Base-by-base conservation (phyloP, 2,113 vertebrate species). In the Pelvicachromis taeniatus region DNA sequence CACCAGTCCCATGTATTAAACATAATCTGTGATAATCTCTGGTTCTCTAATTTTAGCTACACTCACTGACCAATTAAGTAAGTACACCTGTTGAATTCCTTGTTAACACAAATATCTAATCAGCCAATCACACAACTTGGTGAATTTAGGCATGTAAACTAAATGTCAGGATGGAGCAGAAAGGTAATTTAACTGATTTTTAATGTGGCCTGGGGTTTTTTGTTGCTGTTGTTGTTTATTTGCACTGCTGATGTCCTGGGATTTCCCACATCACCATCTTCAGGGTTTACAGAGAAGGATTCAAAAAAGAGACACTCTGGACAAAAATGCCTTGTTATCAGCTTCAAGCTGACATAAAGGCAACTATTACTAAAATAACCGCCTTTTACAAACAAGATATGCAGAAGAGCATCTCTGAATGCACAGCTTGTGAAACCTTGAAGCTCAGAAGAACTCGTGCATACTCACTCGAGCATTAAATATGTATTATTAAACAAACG, bases 271-370 rank as follows among this genome's bases (percentile, higher is more conserved):
- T 31, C 29, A 31, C 4, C 29, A 31, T 31, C 29, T 31, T 31
- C 29, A 31, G 29, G 29, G 29, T 63, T 63, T n/a, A n/a, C 2
- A 63, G 31, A 63, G 3, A 63, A 63, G 35, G 35, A 9, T 17
- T 63, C 1, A n/a, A 63, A 63, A 63, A 63, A 63, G 31, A 38
- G 59, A 63, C 0, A 0, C 59, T 63, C 17, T 63, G 59, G 59
- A 38, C 0, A 38, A 35, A 38, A 63, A 35, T 63, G 17, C 0
- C 0, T 35, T 63, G 35, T 63, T 63, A 26, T 26, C 26, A 26
- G 59, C 17, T 63, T 35, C 35, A 38, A n/a, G 10, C 17, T 35
- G 17, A 31, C 38, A 63, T 63, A 63, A 63, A 63, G 35, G 17
- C n/a, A 35, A 63, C 1, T 0, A 19, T 38, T 63, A 63, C 10